A percentile compares a stretch with the other conserved stretches of the same genome.
These are phyloP conservation scores for Ypsolopha sequella DNA, from an alignment of 2,888 invertebrate species.

Conservation along the genomic window DNA sequence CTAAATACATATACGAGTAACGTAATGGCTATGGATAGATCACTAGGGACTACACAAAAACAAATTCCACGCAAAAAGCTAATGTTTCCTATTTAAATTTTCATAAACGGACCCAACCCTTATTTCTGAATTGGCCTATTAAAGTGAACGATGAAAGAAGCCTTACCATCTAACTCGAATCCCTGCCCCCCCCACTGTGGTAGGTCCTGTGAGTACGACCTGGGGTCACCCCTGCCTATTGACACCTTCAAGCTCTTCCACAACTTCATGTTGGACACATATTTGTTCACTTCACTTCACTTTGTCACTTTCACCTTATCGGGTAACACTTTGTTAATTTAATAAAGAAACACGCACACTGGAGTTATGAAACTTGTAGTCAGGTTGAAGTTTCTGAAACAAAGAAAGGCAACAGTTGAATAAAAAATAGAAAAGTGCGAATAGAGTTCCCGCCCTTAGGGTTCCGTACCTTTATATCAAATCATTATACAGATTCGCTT, in stretches of 20 bases:
- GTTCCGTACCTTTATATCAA: no score
- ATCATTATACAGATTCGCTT: no score
- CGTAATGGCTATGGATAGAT: no score
- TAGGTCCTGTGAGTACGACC: constrained; percentile 45
- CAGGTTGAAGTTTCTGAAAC: background rate
- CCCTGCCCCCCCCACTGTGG: constrained; percentile 60
- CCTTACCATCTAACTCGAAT: constrained; percentile 55
- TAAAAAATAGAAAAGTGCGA: no score
- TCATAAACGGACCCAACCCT: background rate
- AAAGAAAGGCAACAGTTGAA: background rate
- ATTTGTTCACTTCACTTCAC: constrained; percentile 19
- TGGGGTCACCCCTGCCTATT: constrained; percentile 55
- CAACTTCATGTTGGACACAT: constrained; percentile 65
- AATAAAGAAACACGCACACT: no score
- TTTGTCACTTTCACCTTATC: background rate
- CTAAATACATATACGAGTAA: no score
- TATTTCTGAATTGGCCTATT: background rate
- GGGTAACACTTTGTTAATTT: background rate
- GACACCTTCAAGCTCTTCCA: constrained; percentile 66
- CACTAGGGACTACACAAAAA: no score
- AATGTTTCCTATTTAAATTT: no score
- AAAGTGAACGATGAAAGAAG: background rate
- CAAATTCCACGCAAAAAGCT: no score
- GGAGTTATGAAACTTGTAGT: no score
- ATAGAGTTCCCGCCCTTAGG: no score